Evolutionary conservation across 2,797 vertebrate genomes (phyloP).

Genomic region (Melopsittacus undulatus): DNA sequence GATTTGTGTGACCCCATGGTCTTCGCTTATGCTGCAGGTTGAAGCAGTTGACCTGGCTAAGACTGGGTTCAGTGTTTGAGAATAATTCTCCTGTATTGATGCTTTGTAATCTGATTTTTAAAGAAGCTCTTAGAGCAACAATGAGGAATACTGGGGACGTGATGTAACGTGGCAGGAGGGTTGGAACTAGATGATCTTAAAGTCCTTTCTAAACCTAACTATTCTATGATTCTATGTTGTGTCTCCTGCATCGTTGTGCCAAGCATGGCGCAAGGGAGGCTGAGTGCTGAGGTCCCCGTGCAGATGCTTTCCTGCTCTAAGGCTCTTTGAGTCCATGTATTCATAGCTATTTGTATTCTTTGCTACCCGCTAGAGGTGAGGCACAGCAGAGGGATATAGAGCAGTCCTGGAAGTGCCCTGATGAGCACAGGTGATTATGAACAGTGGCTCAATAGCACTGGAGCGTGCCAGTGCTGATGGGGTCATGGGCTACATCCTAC

Average conservation of each 20-base stretch:
- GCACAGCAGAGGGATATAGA: background rate
- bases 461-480: background rate
- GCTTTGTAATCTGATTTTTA: background rate
- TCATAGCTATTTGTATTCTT: background rate
- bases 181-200: background rate
- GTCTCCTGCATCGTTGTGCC: background rate
- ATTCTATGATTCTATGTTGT: background rate
- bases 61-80: background rate
- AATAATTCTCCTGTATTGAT: background rate
- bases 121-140: background rate
- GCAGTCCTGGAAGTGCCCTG: background rate
- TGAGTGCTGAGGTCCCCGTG: rapidly evolving
- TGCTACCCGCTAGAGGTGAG: background rate
- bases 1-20: background rate
- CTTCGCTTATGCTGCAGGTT: constrained; percentile 17
- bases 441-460: background rate
- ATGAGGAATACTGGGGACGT: background rate
- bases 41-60: background rate
- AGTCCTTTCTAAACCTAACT: background rate
- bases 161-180: background rate
- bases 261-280: background rate
- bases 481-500: background rate
- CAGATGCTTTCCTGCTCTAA: background rate
- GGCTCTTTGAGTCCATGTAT: rapidly evolving
- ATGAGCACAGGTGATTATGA: background rate